Percentiles rank a stretch among this genome's conserved stretches.
Conservation (phyloP, 1,140 invertebrate genomes). For the Stratiolaelaps scimitus region DNA sequence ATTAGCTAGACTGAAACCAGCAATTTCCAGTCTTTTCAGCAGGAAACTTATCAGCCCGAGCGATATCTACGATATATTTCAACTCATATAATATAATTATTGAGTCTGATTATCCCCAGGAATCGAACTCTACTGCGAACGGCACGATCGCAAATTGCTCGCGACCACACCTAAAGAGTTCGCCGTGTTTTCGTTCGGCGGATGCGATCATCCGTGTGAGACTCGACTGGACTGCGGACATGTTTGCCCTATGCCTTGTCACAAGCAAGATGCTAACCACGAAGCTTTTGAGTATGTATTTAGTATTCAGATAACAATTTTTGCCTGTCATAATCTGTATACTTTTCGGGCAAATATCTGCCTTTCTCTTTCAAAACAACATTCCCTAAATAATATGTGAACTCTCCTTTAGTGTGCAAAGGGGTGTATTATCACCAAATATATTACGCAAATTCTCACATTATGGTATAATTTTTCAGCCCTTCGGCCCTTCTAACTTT, state of each 20-base stretch:
- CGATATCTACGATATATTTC: neutral
- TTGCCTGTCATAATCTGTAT: too few species aligned
- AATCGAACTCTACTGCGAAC: neutral
- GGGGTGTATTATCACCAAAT: too few species aligned
- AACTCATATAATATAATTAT: neutral
- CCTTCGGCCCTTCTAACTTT: too few species aligned
- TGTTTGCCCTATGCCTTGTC: conserved; percentile 34
- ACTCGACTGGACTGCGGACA: conserved; percentile 34
- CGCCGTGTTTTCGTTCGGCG: conserved; percentile 32
- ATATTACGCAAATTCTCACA: too few species aligned
- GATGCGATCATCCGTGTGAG: conserved; percentile 31
- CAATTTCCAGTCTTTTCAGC: neutral
- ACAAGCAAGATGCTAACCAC: conserved; percentile 32
- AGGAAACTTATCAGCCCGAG: neutral
- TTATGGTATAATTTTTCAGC: too few species aligned
- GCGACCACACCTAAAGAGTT: conserved; percentile 30
- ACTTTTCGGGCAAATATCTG: too few species aligned
- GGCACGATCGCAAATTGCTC: neutral
- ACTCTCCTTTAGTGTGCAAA: too few species aligned
- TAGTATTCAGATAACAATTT: neutral
- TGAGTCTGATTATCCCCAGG: neutral
- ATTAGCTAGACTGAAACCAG: neutral
- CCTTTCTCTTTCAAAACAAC: too few species aligned
- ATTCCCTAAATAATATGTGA: too few species aligned
- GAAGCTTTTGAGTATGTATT: neutral